These are phyloP conservation scores for Periophthalmus modestus DNA, from an alignment of 2,113 vertebrate genomes.

Conservation along the genomic window DNA sequence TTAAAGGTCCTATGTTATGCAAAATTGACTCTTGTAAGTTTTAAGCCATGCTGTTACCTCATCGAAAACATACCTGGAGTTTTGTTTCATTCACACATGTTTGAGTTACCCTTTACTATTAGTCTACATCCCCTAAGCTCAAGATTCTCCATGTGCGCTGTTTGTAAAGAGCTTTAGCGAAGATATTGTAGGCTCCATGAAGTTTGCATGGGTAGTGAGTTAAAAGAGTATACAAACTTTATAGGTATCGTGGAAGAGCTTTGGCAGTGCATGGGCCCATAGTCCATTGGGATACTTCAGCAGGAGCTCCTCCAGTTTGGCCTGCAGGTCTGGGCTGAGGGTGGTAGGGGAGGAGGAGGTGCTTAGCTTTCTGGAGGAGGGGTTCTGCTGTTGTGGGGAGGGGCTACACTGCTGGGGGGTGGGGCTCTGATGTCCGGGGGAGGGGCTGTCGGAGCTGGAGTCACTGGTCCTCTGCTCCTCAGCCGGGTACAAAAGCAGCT, in stretches of 20 bases:
- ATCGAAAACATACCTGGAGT: no score
- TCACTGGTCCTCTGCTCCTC: slow-evolving; percentile 54
- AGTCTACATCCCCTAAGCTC: no score
- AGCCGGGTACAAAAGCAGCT: slow-evolving; percentile 87
- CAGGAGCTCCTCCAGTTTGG: slow-evolving; percentile 85
- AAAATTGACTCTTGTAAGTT: no score
- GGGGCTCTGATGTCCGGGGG: slow-evolving; percentile 34
- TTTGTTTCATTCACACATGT: no score
- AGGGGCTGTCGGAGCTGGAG: slow-evolving; percentile 13
- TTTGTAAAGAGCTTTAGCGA: no score
- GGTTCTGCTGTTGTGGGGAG: not conserved
- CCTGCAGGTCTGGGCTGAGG: slow-evolving; percentile 79
- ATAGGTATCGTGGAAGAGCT: slow-evolving; percentile 89
- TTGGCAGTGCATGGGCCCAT: slow-evolving; percentile 92
- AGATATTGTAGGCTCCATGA: no score
- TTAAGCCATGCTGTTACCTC: no score
- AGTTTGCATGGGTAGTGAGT: not conserved
- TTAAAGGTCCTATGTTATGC: no score
- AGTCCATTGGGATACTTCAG: slow-evolving; percentile 88
- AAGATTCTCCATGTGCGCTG: no score
- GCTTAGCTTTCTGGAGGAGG: not conserved
- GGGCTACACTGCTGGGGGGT: no score
- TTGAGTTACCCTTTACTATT: no score
- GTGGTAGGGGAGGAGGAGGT: slow-evolving; percentile 53
- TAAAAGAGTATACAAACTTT: slow-evolving; percentile 59